Evolutionary conservation across 2,113 vertebrate species (phyloP).

Genomic region (Phaethornis superciliosus): DNA sequence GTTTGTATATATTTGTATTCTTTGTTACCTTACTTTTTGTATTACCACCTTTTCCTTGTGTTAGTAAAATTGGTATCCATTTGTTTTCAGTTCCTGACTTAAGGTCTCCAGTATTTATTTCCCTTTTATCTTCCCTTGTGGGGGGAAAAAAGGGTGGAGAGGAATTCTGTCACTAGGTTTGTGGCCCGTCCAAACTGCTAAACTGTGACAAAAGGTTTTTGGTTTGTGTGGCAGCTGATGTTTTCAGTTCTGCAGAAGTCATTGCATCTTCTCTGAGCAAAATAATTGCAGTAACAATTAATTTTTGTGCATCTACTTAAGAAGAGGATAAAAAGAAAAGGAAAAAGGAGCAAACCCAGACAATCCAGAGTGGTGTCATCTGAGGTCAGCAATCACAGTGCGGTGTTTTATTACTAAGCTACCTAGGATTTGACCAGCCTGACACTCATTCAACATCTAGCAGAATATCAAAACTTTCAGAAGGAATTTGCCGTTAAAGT

Average conservation of each 20-base stretch:
- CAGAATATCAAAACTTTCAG: neutral
- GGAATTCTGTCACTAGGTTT: no score
- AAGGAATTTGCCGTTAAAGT: neutral
- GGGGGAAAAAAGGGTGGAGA: no score
- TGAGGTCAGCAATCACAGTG: neutral
- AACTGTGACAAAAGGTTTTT: slow-evolving; percentile 2
- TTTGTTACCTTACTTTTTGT: no score
- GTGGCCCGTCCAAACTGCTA: no score
- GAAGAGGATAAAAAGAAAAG: fast-evolving
- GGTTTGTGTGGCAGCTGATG: slow-evolving; percentile 52
- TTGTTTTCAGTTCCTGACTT: no score
- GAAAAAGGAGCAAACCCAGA: fast-evolving
- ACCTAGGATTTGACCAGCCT: neutral
- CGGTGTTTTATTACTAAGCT: neutral
- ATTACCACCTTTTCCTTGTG: no score
- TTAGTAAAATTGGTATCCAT: no score
- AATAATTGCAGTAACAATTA: slow-evolving; percentile 7
- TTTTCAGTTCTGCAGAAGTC: slow-evolving; percentile 55
- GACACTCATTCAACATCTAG: neutral
- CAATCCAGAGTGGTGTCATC: neutral
- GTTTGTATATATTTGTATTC: no score
- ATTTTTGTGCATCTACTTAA: neutral
- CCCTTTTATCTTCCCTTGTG: no score
- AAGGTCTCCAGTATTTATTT: no score
- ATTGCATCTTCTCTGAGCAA: slow-evolving; percentile 10